Percentiles rank a stretch among this genome's conserved stretches.
These are phyloP conservation scores for Spinus pinus DNA, from an alignment of 2,797 vertebrate species.

Conservation along the genomic window DNA sequence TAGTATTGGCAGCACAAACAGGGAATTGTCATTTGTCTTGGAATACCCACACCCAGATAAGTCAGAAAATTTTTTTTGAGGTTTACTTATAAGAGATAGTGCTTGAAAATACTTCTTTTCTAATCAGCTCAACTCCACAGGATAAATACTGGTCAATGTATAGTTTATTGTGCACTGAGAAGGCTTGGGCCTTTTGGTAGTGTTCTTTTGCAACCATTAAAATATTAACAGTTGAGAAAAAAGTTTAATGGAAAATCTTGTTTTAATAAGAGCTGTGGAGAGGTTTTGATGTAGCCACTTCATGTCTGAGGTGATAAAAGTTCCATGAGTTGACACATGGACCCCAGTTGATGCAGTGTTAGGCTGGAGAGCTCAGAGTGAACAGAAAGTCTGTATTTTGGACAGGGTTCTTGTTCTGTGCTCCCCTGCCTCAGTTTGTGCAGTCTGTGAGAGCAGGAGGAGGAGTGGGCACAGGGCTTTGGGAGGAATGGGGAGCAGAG, in stretches of 20 bases:
- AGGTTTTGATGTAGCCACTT: not conserved
- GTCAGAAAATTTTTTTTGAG: not conserved
- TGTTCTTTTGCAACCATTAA: not conserved
- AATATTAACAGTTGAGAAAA: not conserved
- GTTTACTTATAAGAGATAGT: not conserved
- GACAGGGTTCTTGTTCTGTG: not conserved
- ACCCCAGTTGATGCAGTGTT: not conserved
- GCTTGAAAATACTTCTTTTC: not conserved
- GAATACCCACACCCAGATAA: too few species aligned
- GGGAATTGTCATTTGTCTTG: not conserved
- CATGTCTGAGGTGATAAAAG: not conserved
- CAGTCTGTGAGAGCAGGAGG: not conserved
- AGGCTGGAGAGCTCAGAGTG: not conserved
- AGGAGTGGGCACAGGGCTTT: not conserved
- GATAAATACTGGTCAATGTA: rapidly evolving
- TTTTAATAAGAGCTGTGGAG: not conserved
- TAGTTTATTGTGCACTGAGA: not conserved
- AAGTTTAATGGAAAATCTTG: not conserved
- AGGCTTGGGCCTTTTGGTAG: not conserved
- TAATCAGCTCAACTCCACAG: rapidly evolving
- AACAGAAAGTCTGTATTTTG: not conserved
- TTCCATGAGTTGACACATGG: rapidly evolving
- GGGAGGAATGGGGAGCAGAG: not conserved
- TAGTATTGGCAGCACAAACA: not conserved
- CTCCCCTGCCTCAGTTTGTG: not conserved